A percentile compares a stretch with the other conserved stretches of the same genome.
These are phyloP conservation scores for Cricetomys ansorgei DNA, from an alignment of 2,113 vertebrate genomes.

Conservation along the genomic window DNA sequence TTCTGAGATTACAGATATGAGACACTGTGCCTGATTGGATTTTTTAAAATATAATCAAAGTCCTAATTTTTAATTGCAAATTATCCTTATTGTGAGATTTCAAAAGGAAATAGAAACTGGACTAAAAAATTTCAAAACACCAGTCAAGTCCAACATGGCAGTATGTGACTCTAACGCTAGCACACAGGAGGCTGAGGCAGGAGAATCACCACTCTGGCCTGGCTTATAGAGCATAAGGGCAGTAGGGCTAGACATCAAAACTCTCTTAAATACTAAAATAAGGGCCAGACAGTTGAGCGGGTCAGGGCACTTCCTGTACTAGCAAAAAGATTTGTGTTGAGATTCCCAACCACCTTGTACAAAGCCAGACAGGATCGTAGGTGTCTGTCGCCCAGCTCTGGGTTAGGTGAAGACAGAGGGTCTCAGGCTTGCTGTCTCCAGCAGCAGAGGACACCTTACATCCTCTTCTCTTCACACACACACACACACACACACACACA, in stretches of 20 bases:
- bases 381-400: not conserved
- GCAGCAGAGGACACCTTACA: not conserved
- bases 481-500: not conserved
- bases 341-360: not conserved
- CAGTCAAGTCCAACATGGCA: constrained; percentile 44
- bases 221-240: not conserved
- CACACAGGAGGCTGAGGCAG: not conserved
- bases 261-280: too few species aligned
- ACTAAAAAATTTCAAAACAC: constrained; percentile 70
- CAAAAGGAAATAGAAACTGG: constrained; percentile 67
- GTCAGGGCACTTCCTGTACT: not conserved
- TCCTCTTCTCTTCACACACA: too few species aligned
- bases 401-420: not conserved
- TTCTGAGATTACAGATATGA: not conserved
- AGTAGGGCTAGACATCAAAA: not conserved
- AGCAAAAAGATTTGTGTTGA: not conserved
- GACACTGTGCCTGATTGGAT: not conserved
- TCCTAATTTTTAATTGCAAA: not conserved
- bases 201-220: not conserved
- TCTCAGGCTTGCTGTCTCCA: not conserved
- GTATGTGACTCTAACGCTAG: not conserved
- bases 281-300: not conserved
- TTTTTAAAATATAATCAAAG: not conserved
- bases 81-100: constrained; percentile 69
- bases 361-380: not conserved